Evolutionary conservation across 2,888 invertebrate genomes (phyloP).

Genomic region (Scaptomyza tumidula): DNA sequence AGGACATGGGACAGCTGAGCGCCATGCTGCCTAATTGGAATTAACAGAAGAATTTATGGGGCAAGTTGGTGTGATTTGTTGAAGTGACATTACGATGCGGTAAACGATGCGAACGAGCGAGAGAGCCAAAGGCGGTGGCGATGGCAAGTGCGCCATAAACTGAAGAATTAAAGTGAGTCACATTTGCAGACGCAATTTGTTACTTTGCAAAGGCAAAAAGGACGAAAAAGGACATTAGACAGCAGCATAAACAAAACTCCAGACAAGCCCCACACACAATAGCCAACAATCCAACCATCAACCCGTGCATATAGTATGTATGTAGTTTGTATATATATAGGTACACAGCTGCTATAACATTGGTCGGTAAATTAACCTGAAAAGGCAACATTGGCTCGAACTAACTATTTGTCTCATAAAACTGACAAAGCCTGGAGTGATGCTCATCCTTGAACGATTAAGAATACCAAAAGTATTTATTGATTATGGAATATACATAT

Average conservation of each 20-base stretch:
- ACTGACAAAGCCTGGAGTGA: conserved; percentile 17
- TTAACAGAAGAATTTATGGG: conserved; percentile 83
- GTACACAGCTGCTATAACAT: conserved; percentile 50
- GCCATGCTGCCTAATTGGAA: conserved; percentile 83
- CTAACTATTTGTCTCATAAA: conserved; percentile 38
- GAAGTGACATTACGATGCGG: conserved; percentile 81
- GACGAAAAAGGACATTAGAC: conserved; percentile 62
- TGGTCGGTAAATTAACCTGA: conserved; percentile 46
- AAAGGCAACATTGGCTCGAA: conserved; percentile 29
- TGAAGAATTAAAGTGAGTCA: conserved; percentile 53
- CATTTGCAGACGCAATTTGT: conserved; percentile 76
- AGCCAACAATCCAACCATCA: conserved; percentile 8
- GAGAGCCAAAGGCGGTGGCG: background rate
- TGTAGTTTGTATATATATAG: background rate
- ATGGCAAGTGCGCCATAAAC: conserved; percentile 56
- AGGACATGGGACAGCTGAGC: conserved; percentile 72
- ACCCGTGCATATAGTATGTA: conserved; percentile 1
- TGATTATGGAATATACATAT: no score
- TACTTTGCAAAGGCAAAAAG: conserved; percentile 66
- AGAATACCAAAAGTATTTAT: background rate
- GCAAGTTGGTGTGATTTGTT: conserved; percentile 83
- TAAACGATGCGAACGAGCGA: conserved; percentile 53
- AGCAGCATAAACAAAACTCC: conserved; percentile 68
- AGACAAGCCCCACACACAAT: conserved; percentile 56
- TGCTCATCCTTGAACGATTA: background rate